Percentiles rank a stretch among this genome's conserved stretches.
These are phyloP conservation scores for Drosophila burlai DNA, from an alignment of 1,140 invertebrate species.

Conservation along the genomic window DNA sequence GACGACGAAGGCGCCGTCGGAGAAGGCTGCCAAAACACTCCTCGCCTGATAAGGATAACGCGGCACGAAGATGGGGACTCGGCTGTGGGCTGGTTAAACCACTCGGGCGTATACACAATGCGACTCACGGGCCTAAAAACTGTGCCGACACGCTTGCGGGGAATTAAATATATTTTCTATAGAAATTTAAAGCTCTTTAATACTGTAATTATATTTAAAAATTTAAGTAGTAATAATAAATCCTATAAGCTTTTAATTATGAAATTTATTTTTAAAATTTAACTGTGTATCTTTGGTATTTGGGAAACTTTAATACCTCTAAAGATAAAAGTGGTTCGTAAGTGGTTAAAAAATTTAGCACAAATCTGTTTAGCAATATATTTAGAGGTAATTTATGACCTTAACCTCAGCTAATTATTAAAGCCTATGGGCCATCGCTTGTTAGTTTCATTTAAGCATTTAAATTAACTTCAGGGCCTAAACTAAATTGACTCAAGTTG, in stretches of 20 bases:
- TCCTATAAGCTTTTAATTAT: not conserved
- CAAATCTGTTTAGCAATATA: not conserved
- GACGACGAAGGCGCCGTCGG: conserved; percentile 32
- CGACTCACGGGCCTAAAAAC: conserved; percentile 26
- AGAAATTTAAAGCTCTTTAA: not conserved
- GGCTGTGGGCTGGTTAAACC: conserved; percentile 17
- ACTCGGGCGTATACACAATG: conserved; percentile 12
- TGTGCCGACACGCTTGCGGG: conserved; percentile 12
- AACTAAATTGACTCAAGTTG: not conserved
- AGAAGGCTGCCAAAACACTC: conserved; percentile 53
- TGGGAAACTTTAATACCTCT: not conserved
- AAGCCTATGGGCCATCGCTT: not conserved
- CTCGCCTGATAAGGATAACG: conserved; percentile 71
- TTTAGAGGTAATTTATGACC: not conserved
- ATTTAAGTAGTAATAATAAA: not conserved
- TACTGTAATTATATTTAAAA: not conserved
- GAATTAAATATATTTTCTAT: not conserved
- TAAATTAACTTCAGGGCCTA: not conserved
- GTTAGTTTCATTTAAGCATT: not conserved
- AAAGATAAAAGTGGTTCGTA: not conserved
- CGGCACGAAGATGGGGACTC: conserved; percentile 47
- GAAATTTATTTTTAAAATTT: not conserved
- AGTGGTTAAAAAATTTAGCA: not conserved
- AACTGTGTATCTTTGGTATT: not conserved
- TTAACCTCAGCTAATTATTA: not conserved